Conservation (phyloP, 2,797 vertebrate genomes). For the Novumbra hubbsi region DNA sequence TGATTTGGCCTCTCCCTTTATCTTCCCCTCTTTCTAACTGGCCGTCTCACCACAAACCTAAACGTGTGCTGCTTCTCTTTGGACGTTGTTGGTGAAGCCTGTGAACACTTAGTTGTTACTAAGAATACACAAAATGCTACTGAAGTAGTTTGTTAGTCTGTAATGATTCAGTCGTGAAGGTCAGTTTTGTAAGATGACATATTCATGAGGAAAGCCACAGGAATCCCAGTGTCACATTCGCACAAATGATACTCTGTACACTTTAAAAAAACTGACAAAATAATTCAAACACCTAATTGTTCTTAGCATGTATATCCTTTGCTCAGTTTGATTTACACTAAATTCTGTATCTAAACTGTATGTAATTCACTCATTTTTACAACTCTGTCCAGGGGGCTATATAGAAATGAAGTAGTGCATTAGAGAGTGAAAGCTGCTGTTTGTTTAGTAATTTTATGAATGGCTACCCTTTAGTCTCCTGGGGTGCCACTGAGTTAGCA, state of each 20-base stretch:
- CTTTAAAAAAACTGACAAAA: too few relatives aligned
- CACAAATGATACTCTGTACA: too few relatives aligned
- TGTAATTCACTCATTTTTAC: not conserved
- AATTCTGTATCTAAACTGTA: not conserved
- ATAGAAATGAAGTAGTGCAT: not conserved
- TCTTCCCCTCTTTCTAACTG: not conserved
- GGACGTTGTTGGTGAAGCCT: too few relatives aligned
- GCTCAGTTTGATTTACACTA: too few relatives aligned
- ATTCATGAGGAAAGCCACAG: too few relatives aligned
- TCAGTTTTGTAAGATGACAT: too few relatives aligned
- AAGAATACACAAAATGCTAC: too few relatives aligned
- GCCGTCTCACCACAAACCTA: not conserved
- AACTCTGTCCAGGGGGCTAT: conserved; percentile 38
- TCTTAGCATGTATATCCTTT: too few relatives aligned
- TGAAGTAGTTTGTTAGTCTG: too few relatives aligned
- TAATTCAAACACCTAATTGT: not conserved
- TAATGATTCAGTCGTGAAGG: too few relatives aligned
- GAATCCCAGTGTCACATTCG: too few relatives aligned
- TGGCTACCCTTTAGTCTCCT: conserved; percentile 55
- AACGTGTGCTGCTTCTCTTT: not conserved
- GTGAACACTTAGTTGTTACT: too few relatives aligned
- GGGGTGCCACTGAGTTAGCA: not conserved
- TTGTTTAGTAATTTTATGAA: conserved; percentile 61
- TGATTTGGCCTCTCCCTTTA: not conserved
- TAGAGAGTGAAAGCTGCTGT: conserved; percentile 38